Base-by-base conservation (phyloP, 1,140 invertebrate genomes). In the Drosophila littoralis region DNA sequence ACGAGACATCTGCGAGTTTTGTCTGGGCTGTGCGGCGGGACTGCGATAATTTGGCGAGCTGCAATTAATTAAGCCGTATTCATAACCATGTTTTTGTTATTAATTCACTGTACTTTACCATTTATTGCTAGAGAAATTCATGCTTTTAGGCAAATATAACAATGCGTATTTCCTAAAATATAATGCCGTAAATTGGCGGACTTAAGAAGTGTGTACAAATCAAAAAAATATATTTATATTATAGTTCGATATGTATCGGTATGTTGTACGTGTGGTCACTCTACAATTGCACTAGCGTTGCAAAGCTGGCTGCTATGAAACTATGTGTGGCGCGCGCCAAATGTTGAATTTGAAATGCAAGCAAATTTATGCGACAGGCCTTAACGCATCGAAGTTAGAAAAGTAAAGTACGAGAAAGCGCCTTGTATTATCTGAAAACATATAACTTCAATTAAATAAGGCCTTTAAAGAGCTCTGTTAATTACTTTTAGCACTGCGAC, bases 341-440 rank as follows among this genome's bases (percentile, higher is more conserved):
- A 33, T 38, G 12, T 7, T 8, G 5, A 32, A 32, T 40, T 40
- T 38, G 13, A 22, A 61, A 15, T 48, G 12, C 45, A 6, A 38
- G 8, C 4, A 15, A 15, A 12, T 17, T 17, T 17, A 22, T 22
- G 22, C 22, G 22, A 22, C 2, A 0, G 22, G 22, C 22, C 22
- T 74, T 60, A 89, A 13, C 77, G 84, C 66, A 89, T 75, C 8
- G 84, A 89, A 1, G 75, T 84, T 7, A 88, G 57, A 50, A 88
- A 88, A 10, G 84, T 89, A 40, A 89, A 88, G 17, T 88, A 88
- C 1, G 84, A 88, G 15, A 88, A 89, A 7, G 84, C 84, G 0
- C 84, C 84, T 72, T 88, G 84, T 5, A 88, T 74, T 42, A 88
- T 88, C 84, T 88, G 36, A 17, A 52, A 69, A 12, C 0, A n/a